Evolutionary conservation across 2,797 vertebrate species (phyloP).

Genomic region (Sebastes goodei): DNA sequence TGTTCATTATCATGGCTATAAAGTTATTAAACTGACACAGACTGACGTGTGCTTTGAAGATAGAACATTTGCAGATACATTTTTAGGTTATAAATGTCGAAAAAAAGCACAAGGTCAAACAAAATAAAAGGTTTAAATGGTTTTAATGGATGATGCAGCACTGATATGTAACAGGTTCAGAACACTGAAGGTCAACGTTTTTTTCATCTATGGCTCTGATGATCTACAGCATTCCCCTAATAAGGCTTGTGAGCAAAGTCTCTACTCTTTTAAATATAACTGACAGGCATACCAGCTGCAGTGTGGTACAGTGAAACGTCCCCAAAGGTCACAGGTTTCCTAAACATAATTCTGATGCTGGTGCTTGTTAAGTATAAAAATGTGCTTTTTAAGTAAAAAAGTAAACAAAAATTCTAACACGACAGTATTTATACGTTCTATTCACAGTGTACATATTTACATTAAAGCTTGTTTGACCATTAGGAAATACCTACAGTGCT

Average conservation of each 20-base stretch:
- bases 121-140: slow-evolving; percentile 16
- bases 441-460: slow-evolving; percentile 81
- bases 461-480: slow-evolving; percentile 46
- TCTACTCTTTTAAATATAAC: slow-evolving; percentile 30
- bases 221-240: slow-evolving; percentile 14
- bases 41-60: neutral
- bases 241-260: slow-evolving; percentile 2
- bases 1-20: neutral
- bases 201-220: slow-evolving; percentile 15
- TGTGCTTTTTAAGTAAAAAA: slow-evolving; percentile 51
- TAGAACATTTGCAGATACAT: neutral
- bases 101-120: slow-evolving; percentile 12
- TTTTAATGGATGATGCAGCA: slow-evolving; percentile 67
- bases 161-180: slow-evolving; percentile 62
- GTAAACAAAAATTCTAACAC: slow-evolving; percentile 47
- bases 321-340: neutral
- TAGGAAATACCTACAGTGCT: slow-evolving; percentile 36
- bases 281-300: slow-evolving; percentile 47
- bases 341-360: slow-evolving; percentile 5
- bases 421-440: slow-evolving; percentile 64
- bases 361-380: slow-evolving; percentile 48
- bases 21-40: neutral
- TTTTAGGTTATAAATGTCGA: neutral
- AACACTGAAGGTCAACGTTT: slow-evolving; percentile 41
- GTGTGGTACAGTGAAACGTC: neutral